phyloP scores from a whole-genome alignment of 1,140 invertebrate genomes.

The Choristoneura fumiferana region DNA sequence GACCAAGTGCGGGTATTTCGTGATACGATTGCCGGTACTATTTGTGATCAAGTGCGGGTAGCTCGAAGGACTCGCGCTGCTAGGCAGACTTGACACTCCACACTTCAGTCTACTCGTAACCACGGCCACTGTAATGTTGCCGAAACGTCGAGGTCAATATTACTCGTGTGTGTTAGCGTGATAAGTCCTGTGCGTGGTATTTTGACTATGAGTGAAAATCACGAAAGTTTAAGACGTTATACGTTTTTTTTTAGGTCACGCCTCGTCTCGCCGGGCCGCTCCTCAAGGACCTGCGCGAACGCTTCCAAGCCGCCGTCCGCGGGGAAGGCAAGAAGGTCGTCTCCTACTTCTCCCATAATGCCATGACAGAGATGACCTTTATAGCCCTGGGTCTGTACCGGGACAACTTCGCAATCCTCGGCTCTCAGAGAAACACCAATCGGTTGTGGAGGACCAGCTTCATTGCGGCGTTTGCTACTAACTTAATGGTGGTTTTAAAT shows the following conservation, averaged over 20 bases:
- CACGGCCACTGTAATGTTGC: too few relatives aligned
- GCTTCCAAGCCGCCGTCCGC: conserved; percentile 56
- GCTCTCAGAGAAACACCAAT: conserved; percentile 27
- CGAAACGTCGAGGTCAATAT: too few relatives aligned
- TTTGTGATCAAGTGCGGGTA: too few relatives aligned
- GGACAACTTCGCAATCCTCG: conserved; percentile 34
- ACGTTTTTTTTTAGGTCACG: conserved; percentile 77
- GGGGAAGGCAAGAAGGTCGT: conserved; percentile 73
- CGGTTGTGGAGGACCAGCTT: conserved; percentile 53
- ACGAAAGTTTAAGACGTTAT: too few relatives aligned
- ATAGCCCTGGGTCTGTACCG: conserved; percentile 53
- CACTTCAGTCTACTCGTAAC: too few relatives aligned
- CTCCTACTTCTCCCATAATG: conserved; percentile 87
- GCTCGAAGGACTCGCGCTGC: too few relatives aligned
- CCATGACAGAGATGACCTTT: conserved; percentile 68
- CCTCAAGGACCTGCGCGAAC: conserved; percentile 84
- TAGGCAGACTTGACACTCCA: too few relatives aligned
- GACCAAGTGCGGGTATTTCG: too few relatives aligned
- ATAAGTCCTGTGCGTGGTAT: too few relatives aligned
- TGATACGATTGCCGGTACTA: too few relatives aligned
- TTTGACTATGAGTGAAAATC: too few relatives aligned
- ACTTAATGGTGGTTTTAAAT: conserved; percentile 56
- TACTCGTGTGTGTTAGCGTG: too few relatives aligned
- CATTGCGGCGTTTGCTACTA: conserved; percentile 50
- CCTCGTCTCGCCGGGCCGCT: conserved; percentile 84